Conservation (phyloP, 2,113 vertebrate species). For the Glaucomys volans region DNA sequence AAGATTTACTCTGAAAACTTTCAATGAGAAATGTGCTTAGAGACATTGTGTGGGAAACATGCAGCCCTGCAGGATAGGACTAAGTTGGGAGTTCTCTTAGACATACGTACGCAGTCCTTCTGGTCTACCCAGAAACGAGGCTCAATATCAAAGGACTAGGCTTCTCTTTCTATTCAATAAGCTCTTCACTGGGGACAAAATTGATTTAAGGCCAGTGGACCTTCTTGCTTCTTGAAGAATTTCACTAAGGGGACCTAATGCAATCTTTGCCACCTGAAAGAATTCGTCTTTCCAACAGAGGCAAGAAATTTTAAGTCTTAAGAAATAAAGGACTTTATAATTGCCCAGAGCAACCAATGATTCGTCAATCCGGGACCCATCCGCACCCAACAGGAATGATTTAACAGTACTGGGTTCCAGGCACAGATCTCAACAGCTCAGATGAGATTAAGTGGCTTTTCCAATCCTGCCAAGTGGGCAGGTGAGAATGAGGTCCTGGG, state of each 20-base stretch:
- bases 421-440: background rate
- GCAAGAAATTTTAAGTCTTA: slow-evolving; percentile 6
- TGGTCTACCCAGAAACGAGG: background rate
- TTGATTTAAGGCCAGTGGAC: background rate
- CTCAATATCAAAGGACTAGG: background rate
- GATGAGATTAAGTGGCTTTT: background rate
- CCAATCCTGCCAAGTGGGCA: background rate
- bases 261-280: slow-evolving; percentile 1
- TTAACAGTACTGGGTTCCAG: background rate
- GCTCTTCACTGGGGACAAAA: background rate
- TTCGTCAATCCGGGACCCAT: background rate
- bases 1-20: background rate
- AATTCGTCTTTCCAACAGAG: slow-evolving; percentile 1
- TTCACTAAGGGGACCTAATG: slow-evolving; percentile 38
- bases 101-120: background rate
- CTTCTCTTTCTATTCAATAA: background rate
- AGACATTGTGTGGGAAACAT: background rate
- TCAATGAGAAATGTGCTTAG: background rate
- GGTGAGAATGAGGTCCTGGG: background rate
- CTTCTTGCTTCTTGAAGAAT: slow-evolving; percentile 45
- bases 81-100: background rate
- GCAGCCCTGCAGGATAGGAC: background rate
- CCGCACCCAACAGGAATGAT: background rate
- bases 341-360: background rate
- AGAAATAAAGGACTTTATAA: background rate